A percentile compares a stretch with the other conserved stretches of the same genome.
Conservation (phyloP, 2,797 vertebrate species). For the Agapornis canus region DNA sequence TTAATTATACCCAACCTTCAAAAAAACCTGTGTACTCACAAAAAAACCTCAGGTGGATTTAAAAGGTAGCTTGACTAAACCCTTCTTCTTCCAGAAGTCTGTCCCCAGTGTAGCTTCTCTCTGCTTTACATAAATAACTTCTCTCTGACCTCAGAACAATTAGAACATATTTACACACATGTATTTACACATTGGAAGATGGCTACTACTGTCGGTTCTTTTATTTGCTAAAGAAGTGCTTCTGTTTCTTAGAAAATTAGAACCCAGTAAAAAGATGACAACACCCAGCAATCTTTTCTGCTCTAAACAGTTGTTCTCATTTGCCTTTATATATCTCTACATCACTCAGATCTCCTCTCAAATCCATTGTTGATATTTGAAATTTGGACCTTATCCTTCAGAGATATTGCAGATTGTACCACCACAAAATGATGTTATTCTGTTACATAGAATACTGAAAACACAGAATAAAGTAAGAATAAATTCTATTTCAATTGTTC, state of each 20-base stretch:
- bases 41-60: background rate
- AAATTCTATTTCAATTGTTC: background rate
- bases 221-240: background rate
- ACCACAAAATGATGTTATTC: background rate
- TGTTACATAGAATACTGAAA: background rate
- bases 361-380: background rate
- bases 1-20: background rate
- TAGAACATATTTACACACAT: background rate
- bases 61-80: background rate
- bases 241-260: background rate
- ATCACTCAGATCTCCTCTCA: background rate
- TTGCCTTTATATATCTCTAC: background rate
- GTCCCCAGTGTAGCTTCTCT: background rate
- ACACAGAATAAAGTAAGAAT: background rate
- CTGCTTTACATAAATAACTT: background rate
- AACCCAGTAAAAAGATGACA: background rate
- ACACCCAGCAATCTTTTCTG: background rate
- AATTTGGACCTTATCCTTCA: background rate
- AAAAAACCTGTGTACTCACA: fast-evolving
- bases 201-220: background rate
- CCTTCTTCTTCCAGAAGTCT: background rate
- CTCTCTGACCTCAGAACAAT: background rate
- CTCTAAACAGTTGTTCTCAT: background rate
- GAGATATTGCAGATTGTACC: background rate
- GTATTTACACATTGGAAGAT: background rate